phyloP scores from a whole-genome alignment of 2,888 invertebrate genomes.

The Limnephilus rhombicus region DNA sequence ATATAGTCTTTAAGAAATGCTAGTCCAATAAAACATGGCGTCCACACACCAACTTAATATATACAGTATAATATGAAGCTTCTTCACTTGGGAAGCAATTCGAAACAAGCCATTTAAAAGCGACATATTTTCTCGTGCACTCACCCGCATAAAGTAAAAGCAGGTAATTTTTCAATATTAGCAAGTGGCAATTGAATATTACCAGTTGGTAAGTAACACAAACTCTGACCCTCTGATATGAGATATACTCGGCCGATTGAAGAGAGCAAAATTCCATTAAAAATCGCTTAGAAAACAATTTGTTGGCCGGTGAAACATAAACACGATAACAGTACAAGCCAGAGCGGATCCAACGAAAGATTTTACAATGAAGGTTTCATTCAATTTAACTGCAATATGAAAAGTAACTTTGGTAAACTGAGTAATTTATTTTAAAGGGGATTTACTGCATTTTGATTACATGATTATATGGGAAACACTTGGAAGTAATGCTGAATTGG shows the following conservation, averaged over 20 bases:
- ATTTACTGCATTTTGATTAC: constrained; percentile 13
- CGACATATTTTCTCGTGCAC: background rate
- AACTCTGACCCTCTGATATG: constrained; percentile 19
- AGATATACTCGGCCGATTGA: background rate
- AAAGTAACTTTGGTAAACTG: constrained; percentile 6
- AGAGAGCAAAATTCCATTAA: constrained; percentile 38
- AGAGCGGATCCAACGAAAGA: constrained; percentile 11
- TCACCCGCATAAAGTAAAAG: background rate
- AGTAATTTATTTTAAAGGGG: constrained; percentile 32
- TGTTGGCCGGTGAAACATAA: constrained; percentile 27
- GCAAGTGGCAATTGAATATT: background rate
- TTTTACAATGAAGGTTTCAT: constrained; percentile 35
- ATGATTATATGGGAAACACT: constrained; percentile 17
- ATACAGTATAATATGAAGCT: background rate
- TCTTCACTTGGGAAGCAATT: background rate
- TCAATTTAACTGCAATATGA: constrained; percentile 28
- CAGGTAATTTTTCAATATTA: background rate
- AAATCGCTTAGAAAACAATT: constrained; percentile 46
- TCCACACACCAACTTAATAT: background rate
- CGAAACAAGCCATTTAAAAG: background rate
- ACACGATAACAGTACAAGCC: constrained; percentile 11
- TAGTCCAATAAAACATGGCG: background rate
- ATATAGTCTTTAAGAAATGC: background rate
- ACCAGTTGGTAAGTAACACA: background rate
- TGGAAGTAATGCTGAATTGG: background rate